phyloP scores from a whole-genome alignment of 2,888 invertebrate species.

The Muschampia plurimacula region DNA sequence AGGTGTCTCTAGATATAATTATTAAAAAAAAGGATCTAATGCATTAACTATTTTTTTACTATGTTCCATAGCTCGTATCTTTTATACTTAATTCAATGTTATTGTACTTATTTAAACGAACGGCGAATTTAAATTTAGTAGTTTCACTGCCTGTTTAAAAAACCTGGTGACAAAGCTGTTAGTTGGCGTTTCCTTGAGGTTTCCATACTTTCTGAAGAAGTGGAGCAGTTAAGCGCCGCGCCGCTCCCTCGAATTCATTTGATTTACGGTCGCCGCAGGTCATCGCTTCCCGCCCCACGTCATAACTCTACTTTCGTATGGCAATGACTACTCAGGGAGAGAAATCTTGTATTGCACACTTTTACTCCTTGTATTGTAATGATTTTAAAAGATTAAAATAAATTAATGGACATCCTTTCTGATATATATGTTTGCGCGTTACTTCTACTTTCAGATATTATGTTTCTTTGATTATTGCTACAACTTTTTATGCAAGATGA shows the following conservation, averaged over 20 bases:
- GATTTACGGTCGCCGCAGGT: constrained; percentile 73
- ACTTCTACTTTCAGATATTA: too few species aligned
- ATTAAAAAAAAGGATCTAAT: too few species aligned
- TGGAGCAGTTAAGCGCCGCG: not conserved
- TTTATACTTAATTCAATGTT: too few species aligned
- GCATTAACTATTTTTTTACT: too few species aligned
- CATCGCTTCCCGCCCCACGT: constrained; percentile 77
- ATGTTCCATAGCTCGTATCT: too few species aligned
- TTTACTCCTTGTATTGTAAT: not conserved
- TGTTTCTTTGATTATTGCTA: too few species aligned
- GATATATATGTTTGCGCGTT: not conserved
- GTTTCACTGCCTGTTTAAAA: not conserved
- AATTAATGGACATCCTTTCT: not conserved
- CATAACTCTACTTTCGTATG: constrained; percentile 59
- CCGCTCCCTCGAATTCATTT: constrained; percentile 44
- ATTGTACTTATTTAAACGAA: too few species aligned
- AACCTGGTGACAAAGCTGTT: not conserved
- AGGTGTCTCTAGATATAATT: too few species aligned
- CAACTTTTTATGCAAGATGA: too few species aligned
- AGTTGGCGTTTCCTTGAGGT: not conserved
- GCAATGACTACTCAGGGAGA: constrained; percentile 42
- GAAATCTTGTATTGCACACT: not conserved
- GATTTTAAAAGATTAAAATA: not conserved
- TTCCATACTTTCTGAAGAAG: constrained; percentile 1
- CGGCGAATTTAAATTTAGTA: too few species aligned